Evolutionary conservation across 2,888 invertebrate genomes (phyloP).

Genomic region (Diadegma fenestrale): DNA sequence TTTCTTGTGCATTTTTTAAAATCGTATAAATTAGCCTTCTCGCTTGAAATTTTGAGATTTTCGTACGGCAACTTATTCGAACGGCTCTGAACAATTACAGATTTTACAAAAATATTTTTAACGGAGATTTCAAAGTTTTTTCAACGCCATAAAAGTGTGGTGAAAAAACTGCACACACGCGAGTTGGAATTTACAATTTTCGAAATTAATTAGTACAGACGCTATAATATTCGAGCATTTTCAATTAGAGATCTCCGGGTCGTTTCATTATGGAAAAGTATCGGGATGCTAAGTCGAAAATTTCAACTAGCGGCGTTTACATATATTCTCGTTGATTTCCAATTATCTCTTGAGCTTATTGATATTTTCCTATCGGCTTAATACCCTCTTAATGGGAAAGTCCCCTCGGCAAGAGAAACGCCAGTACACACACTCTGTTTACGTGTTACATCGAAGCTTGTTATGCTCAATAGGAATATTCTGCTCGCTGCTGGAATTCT

Average conservation of each 20-base stretch:
- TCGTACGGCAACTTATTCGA: not conserved
- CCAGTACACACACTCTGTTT: slow-evolving; percentile 18
- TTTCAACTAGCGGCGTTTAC: slow-evolving; percentile 27
- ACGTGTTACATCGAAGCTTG: slow-evolving; percentile 8
- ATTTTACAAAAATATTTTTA: too few species aligned
- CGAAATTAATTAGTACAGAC: not conserved
- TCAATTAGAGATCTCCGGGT: not conserved
- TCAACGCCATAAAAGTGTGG: too few species aligned
- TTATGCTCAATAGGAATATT: slow-evolving; percentile 15
- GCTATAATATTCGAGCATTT: slow-evolving; percentile 10
- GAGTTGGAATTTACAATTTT: not conserved
- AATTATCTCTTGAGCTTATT: slow-evolving; percentile 48
- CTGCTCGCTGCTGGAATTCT: slow-evolving; percentile 29
- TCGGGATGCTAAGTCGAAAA: slow-evolving; percentile 27
- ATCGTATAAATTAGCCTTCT: not conserved
- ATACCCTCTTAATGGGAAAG: slow-evolving; percentile 26
- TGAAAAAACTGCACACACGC: too few species aligned
- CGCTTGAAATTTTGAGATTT: not conserved
- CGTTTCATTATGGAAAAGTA: not conserved
- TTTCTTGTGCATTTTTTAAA: not conserved
- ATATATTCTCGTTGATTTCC: slow-evolving; percentile 55
- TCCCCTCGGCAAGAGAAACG: slow-evolving; percentile 28
- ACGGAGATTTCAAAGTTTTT: too few species aligned
- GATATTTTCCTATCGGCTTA: slow-evolving; percentile 50
- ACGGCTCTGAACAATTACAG: too few species aligned